Conservation (phyloP, 2,797 vertebrate species). For the Nyctibius grandis region DNA sequence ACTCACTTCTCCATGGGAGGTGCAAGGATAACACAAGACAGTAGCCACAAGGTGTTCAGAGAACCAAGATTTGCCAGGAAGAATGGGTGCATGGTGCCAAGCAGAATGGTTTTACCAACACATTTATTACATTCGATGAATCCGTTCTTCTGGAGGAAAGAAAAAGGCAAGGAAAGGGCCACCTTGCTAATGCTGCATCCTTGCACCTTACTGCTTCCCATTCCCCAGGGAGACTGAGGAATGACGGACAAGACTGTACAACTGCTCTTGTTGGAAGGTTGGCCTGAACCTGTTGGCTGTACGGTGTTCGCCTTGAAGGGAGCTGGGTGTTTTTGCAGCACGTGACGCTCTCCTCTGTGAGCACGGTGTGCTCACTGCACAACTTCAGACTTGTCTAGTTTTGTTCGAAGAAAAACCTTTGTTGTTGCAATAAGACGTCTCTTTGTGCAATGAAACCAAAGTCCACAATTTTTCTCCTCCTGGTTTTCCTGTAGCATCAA, state of each 20-base stretch:
- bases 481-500: neutral
- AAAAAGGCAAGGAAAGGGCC: neutral
- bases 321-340: neutral
- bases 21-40: neutral
- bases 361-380: neutral
- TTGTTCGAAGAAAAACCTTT: neutral
- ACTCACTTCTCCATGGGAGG: neutral
- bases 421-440: neutral
- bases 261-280: neutral
- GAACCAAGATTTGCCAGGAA: neutral
- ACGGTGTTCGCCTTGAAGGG: neutral
- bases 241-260: neutral
- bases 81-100: rapidly evolving
- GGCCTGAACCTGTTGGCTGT: neutral
- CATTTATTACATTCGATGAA: neutral
- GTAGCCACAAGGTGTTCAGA: neutral
- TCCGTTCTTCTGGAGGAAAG: neutral
- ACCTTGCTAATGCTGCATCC: neutral
- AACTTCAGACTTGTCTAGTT: neutral
- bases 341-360: rapidly evolving
- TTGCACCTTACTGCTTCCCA: neutral
- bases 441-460: neutral
- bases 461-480: neutral
- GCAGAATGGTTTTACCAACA: neutral
- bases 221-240: neutral